Evolutionary conservation across 2,113 vertebrate genomes (phyloP).

Genomic region (Vulpes ferrilata): DNA sequence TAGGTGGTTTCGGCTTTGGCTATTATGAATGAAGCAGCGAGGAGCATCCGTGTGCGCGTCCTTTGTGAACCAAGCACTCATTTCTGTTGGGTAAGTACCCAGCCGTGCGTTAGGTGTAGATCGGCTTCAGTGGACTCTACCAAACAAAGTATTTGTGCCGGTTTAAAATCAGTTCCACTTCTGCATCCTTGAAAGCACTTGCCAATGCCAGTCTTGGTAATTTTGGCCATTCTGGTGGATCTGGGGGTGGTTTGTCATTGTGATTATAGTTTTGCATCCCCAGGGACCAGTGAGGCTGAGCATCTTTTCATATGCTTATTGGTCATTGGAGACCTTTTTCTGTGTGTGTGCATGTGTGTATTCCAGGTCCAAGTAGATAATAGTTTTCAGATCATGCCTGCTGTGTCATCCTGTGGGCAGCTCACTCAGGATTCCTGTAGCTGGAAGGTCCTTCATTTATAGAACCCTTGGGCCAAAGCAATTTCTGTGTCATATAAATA

Average conservation of each 20-base stretch:
- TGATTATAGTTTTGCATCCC: neutral
- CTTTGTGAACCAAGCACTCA: neutral
- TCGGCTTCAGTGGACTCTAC: neutral
- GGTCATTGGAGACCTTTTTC: neutral
- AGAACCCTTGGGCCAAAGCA: neutral
- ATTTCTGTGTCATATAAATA: neutral
- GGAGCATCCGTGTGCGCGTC: rapidly evolving
- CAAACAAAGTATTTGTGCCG: neutral
- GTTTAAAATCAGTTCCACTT: neutral
- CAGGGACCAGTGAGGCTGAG: neutral
- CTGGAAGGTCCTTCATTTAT: neutral
- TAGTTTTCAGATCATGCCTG: neutral
- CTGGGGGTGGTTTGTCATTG: neutral
- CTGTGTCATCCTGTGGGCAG: neutral
- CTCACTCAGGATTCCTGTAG: neutral
- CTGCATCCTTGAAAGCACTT: neutral
- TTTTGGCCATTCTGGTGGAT: neutral
- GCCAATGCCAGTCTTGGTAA: neutral
- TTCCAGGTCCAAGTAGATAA: neutral
- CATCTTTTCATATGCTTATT: neutral
- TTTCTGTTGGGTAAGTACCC: too few species aligned
- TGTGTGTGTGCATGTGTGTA: neutral
- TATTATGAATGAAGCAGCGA: rapidly evolving
- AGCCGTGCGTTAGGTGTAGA: neutral
- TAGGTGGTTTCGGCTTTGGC: neutral